Conservation (phyloP, 2,888 invertebrate species). For the Diogma glabrata region DNA sequence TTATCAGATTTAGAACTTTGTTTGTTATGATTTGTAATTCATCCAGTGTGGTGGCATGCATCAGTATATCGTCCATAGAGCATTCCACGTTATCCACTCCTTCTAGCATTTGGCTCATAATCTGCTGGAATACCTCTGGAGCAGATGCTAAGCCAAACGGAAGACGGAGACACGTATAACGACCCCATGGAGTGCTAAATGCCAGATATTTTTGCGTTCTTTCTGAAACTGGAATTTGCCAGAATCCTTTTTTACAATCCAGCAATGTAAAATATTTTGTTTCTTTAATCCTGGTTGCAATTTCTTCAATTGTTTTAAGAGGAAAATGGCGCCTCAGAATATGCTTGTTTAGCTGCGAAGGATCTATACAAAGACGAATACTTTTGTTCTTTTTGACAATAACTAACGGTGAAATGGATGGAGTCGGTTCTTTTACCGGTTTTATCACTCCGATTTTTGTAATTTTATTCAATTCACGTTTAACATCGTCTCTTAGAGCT, state of each 20-base stretch:
- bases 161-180: conserved; percentile 14
- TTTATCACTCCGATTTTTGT: too few relatives aligned
- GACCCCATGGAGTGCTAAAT: neutral
- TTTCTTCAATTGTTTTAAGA: neutral
- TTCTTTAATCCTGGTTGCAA: neutral
- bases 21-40: conserved; percentile 18
- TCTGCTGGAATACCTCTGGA: neutral
- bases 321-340: too few relatives aligned
- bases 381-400: neutral
- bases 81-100: conserved; percentile 18
- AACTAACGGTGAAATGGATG: neutral
- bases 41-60: conserved; percentile 19
- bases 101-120: too few relatives aligned
- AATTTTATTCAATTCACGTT: too few relatives aligned
- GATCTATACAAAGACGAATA: neutral
- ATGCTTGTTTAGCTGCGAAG: neutral
- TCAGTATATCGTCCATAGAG: conserved; percentile 22
- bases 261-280: neutral
- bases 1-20: too few relatives aligned
- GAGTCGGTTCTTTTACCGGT: neutral
- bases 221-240: neutral
- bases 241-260: conserved; percentile 5
- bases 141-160: conserved; percentile 8
- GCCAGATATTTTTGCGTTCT: conserved; percentile 1
- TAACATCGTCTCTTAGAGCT: neutral